A percentile compares a stretch with the other conserved stretches of the same genome.
Evolutionary conservation across 1,140 invertebrate genomes (phyloP).

Genomic region (Drosophila tani): DNA sequence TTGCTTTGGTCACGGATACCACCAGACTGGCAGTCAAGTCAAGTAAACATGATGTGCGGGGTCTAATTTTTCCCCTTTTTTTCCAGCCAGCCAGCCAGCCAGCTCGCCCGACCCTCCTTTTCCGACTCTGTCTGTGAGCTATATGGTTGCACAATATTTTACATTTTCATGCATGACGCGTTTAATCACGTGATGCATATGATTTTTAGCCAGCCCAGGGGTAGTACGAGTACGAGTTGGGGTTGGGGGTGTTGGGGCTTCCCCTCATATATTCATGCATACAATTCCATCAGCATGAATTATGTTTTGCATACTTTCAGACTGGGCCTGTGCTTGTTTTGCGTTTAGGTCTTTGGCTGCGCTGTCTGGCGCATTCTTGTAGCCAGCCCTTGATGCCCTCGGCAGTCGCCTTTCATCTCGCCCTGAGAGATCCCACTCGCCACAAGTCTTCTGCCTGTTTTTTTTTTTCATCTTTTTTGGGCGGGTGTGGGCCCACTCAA

Average conservation of each 20-base stretch:
- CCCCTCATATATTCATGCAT: conserved; percentile 53
- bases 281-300: conserved; percentile 84
- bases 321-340: conserved; percentile 51
- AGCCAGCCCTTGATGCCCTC: conserved; percentile 67
- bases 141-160: conserved; percentile 73
- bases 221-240: conserved; percentile 1
- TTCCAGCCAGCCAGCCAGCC: conserved; percentile 14
- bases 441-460: conserved; percentile 8
- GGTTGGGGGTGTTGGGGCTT: neutral
- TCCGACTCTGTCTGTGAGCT: conserved; percentile 34
- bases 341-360: conserved; percentile 68
- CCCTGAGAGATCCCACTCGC: conserved; percentile 38
- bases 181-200: conserved; percentile 84
- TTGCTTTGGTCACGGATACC: conserved; percentile 66
- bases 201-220: conserved; percentile 73
- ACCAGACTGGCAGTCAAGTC: conserved; percentile 68
- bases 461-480: conserved; percentile 30
- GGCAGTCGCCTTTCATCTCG: conserved; percentile 74
- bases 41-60: conserved; percentile 78
- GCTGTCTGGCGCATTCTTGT: conserved; percentile 67
- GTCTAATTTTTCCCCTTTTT: conserved; percentile 70
- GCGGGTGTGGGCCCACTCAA: conserved; percentile 52
- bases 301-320: conserved; percentile 80
- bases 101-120: neutral
- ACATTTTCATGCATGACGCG: conserved; percentile 84